These are phyloP conservation scores for Agrypnus murinus DNA, from an alignment of 2,888 invertebrate species.

Conservation along the genomic window DNA sequence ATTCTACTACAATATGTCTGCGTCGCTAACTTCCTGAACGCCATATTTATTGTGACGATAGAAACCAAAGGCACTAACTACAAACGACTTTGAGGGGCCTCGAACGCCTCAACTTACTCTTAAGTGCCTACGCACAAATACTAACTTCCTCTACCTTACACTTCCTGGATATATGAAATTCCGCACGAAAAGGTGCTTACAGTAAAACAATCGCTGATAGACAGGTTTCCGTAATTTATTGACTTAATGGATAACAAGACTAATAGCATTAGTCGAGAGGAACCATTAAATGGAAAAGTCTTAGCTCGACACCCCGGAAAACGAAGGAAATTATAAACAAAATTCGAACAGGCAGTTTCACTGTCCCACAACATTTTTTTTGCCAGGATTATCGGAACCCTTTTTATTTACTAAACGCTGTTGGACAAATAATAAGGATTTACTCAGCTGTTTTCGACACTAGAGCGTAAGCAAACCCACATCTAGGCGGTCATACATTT, in stretches of 20 bases:
- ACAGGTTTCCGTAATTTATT: conserved; percentile 28
- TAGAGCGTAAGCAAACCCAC: conserved; percentile 41
- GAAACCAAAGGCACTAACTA: conserved; percentile 55
- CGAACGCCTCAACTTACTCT: conserved; percentile 34
- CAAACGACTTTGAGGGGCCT: conserved; percentile 49
- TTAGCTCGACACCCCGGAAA: conserved; percentile 11
- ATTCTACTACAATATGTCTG: conserved; percentile 62
- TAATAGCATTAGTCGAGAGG: conserved; percentile 20
- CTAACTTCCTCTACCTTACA: conserved; percentile 40
- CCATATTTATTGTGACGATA: conserved; percentile 59
- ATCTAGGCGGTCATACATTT: conserved; percentile 39
- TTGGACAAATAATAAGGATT: conserved; percentile 37
- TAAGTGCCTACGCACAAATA: conserved; percentile 43
- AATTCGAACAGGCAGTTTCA: neutral
- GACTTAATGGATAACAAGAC: conserved; percentile 23
- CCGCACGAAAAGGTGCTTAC: conserved; percentile 37
- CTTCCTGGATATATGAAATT: conserved; percentile 41
- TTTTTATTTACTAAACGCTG: conserved; percentile 26
- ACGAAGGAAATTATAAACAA: conserved; percentile 22
- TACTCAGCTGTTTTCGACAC: conserved; percentile 37
- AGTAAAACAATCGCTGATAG: conserved; percentile 38
- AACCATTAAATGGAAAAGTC: conserved; percentile 21
- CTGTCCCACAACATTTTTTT: conserved; percentile 12
- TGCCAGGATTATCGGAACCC: conserved; percentile 10
- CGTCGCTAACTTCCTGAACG: conserved; percentile 60